Base-by-base conservation (phyloP, 2,797 vertebrate genomes). In the Notamacropus eugenii region DNA sequence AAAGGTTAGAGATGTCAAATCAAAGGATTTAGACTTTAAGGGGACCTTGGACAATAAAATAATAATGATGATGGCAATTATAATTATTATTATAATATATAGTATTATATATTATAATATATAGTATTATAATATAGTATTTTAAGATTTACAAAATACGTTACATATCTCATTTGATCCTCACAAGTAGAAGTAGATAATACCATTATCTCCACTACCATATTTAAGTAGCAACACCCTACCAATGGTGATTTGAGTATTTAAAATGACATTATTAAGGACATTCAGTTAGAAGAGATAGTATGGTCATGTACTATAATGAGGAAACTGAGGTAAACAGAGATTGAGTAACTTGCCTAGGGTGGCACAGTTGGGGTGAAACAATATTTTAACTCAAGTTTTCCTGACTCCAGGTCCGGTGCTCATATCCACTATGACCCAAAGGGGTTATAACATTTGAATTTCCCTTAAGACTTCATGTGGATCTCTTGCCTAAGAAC, bases 381-480 rank as follows among this genome's bases (percentile, higher is more conserved):
- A 3, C 74, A 87, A 28, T 50, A 87, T 50, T 87, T 27, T 11
- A 87, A 50, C 9, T 87, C 9, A 24, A 31, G 74, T 50, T 50
- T 87, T 50, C 74, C 74, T 82, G 22, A 27, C 40, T 87, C 8
- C 34, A 19, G 5, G 74, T 87, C 40, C 3, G 1, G 40, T 27
- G 1, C 40, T 82, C n/a, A 40, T 82, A 82, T 9, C 74, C 9
- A 50, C 22, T 87, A 87, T 46, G 74, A 87, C n/a, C n/a, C 29
- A 31, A 5, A 52, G n/a, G 22, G 27, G 4, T 55, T 0, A 3
- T 54, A 62, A 92, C 46, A 96, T 27, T 87, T 67, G 67, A 24
- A 29, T 31, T 95, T 95, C 4, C 54, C n/a, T 74, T 96, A 55
- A 94, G 67, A 92, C 59, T 54, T 6, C 57, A 28, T 52, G 52